phyloP scores from a whole-genome alignment of 2,797 vertebrate species.

The Malacoraja senta region DNA sequence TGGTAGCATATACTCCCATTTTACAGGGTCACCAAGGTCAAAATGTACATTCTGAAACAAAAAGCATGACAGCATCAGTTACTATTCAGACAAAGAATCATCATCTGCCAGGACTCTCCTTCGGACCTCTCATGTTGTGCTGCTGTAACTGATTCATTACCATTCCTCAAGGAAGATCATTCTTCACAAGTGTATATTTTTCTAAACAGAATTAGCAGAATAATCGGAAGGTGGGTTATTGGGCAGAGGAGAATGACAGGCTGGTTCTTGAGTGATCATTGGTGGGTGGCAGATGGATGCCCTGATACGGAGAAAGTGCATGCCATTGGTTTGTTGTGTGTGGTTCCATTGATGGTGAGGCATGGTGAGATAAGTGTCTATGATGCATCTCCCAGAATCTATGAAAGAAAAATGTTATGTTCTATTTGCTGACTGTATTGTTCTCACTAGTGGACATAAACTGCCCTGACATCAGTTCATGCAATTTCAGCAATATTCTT shows the following conservation, averaged over 20 bases:
- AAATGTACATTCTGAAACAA: constrained; percentile 67
- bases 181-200: background rate
- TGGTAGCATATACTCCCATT: constrained; percentile 73
- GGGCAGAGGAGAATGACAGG: background rate
- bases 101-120: background rate
- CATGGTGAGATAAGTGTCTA: background rate
- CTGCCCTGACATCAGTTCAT: background rate
- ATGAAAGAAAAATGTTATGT: background rate
- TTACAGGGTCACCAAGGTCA: constrained; percentile 65
- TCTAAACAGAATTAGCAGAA: background rate
- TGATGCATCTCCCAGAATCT: background rate
- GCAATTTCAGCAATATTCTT: background rate
- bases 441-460: background rate
- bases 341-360: too few relatives aligned
- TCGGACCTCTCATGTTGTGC: background rate
- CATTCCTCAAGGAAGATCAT: background rate
- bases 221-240: background rate
- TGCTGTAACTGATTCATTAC: background rate
- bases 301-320: too few relatives aligned
- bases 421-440: background rate
- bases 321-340: background rate
- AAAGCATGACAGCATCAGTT: background rate
- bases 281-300: background rate
- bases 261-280: background rate
- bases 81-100: background rate